These are phyloP conservation scores for Chloroclysta siterata DNA, from an alignment of 2,888 invertebrate genomes.

Conservation along the genomic window DNA sequence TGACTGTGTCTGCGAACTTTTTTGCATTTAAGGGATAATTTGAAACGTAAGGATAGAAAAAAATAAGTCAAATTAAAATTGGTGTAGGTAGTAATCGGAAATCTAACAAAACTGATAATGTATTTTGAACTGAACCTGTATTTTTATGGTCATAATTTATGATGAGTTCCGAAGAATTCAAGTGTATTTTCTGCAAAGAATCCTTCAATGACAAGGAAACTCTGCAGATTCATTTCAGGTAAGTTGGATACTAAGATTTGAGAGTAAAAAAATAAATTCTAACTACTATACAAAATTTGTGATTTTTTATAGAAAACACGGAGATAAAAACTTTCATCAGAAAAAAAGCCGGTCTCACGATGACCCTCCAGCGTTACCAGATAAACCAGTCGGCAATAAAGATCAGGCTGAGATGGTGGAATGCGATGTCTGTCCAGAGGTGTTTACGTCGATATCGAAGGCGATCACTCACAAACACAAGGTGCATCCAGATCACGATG, in stretches of 20 bases:
- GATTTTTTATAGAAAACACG: slow-evolving; percentile 81
- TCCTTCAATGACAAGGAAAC: slow-evolving; percentile 83
- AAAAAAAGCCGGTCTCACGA: slow-evolving; percentile 58
- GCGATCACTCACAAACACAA: slow-evolving; percentile 89
- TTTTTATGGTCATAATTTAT: slow-evolving; percentile 25
- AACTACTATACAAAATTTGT: background rate
- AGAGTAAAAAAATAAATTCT: background rate
- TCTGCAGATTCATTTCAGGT: slow-evolving; percentile 87
- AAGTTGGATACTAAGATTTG: slow-evolving; percentile 29
- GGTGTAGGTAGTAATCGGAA: background rate
- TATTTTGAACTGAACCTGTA: background rate
- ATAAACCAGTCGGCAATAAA: slow-evolving; percentile 48
- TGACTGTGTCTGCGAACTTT: background rate
- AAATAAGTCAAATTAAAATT: background rate
- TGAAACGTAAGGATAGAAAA: background rate
- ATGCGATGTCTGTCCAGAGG: slow-evolving; percentile 86
- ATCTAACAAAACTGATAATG: background rate
- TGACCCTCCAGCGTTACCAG: slow-evolving; percentile 50
- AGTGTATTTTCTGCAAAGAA: slow-evolving; percentile 85
- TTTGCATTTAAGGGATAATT: background rate
- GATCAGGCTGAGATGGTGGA: slow-evolving; percentile 68
- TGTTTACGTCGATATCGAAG: slow-evolving; percentile 84
- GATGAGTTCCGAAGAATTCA: slow-evolving; percentile 70
- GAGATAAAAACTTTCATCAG: slow-evolving; percentile 85
- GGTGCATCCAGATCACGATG: slow-evolving; percentile 86